These are phyloP conservation scores for Lacanobia oleracea DNA, from an alignment of 2,888 invertebrate species.

Conservation along the genomic window DNA sequence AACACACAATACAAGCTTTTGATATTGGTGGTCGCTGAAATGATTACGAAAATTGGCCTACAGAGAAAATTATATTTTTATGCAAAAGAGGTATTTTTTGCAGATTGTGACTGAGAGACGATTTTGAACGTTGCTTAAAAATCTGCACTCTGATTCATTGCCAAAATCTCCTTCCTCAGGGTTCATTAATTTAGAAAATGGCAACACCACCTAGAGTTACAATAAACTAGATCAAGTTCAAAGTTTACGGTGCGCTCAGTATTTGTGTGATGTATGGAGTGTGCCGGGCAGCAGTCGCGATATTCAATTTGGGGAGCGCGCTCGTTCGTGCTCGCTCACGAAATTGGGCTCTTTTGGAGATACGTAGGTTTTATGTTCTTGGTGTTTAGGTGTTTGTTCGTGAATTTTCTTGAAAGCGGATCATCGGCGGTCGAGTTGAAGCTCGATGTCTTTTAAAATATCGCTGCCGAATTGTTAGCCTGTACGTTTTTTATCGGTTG, in stretches of 20 bases:
- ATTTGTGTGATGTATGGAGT: constrained; percentile 54
- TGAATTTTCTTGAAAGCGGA: no score
- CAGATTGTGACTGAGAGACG: no score
- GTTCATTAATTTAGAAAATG: constrained; percentile 11
- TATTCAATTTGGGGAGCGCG: constrained; percentile 59
- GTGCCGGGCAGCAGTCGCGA: constrained; percentile 30
- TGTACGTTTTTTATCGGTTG: no score
- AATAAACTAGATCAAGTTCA: constrained; percentile 49
- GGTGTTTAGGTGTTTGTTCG: not conserved
- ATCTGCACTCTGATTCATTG: no score
- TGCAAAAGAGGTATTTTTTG: no score
- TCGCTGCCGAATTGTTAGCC: no score
- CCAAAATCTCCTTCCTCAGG: not conserved
- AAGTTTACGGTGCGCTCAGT: constrained; percentile 33
- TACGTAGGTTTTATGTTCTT: constrained; percentile 11
- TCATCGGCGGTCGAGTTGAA: no score
- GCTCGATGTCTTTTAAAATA: no score
- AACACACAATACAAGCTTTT: constrained; percentile 13
- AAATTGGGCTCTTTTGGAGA: constrained; percentile 46
- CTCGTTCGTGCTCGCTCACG: constrained; percentile 8
- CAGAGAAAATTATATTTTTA: no score
- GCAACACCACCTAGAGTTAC: constrained; percentile 15
- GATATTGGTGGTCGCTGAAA: no score
- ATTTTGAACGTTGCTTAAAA: no score
- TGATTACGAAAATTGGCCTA: no score